Percentiles rank a stretch among this genome's conserved stretches.
phyloP scores from a whole-genome alignment of 2,113 vertebrate species.

The Epinephelus moara region DNA sequence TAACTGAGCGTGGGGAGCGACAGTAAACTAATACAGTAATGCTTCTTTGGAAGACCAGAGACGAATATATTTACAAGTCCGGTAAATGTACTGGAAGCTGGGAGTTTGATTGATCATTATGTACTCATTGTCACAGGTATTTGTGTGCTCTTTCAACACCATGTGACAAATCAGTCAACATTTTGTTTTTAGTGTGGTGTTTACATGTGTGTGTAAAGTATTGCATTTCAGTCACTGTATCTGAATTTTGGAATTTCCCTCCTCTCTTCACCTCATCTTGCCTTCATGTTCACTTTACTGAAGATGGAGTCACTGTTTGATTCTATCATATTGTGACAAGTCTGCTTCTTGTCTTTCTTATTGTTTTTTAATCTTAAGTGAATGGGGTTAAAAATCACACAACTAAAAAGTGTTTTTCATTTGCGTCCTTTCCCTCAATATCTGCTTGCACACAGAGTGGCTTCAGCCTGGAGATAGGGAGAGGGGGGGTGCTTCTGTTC shows the following conservation, averaged over 20 bases:
- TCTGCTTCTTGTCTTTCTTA: background rate
- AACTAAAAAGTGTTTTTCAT: background rate
- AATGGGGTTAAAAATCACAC: slow-evolving; percentile 4
- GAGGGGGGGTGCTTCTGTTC: slow-evolving; percentile 43
- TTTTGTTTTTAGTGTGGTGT: background rate
- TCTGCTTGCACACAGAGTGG: slow-evolving; percentile 37
- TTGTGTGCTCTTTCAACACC: background rate
- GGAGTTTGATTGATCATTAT: background rate
- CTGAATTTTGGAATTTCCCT: background rate
- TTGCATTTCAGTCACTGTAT: background rate
- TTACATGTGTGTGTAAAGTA: background rate
- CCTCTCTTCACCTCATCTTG: background rate
- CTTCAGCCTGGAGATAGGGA: slow-evolving; percentile 26
- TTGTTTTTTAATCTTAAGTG: background rate
- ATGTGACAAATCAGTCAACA: background rate
- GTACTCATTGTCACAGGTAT: background rate
- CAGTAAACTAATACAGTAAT: background rate
- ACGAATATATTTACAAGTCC: background rate
- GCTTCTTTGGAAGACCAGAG: background rate
- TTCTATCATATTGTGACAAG: background rate
- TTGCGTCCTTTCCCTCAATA: background rate
- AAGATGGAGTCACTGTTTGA: background rate
- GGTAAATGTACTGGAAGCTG: background rate
- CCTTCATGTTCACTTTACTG: background rate
- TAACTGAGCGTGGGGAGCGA: slow-evolving; percentile 3